Base-by-base conservation (phyloP, 2,113 vertebrate genomes). In the Tringa solitaria region DNA sequence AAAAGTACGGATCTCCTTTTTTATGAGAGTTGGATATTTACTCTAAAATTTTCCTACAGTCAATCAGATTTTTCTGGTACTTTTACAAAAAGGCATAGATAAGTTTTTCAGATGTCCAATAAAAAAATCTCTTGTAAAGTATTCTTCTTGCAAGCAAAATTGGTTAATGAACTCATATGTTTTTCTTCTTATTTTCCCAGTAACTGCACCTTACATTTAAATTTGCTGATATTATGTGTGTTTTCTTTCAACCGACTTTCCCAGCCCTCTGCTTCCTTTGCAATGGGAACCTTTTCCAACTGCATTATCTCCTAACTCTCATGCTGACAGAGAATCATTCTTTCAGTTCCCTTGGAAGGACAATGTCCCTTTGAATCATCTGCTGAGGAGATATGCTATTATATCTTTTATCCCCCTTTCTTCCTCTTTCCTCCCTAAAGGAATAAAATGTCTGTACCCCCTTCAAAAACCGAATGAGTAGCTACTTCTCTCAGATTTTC, bases 291-390 rank as follows among this genome's bases (percentile, higher is more conserved):
- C 39, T 16, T 92, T 84, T 94, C 87, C 56, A 90, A 81, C 37
- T 74, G 59, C 60, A 74, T 94, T 94, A 95, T 96, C 90, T 96
- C 68, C 80, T 75, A 76, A 78, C 24, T 82, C 85, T 63, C 89
- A 91, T 91, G 63, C 51, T 97, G 94, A 97, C 43, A 94, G 85
- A 57, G n/a, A 92, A 95, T 97, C 70, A 95, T 93, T 95, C 84
- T 85, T 96, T 84, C 90, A 87, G 57, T 94, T 96, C 77, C 79
- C 89, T 92, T 33, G 32, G 90, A 97, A 96, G 78, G 69, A 77
- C 7, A 39, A 75, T 57, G 64, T 86, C 48, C 20, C 11, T 87
- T 92, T 84, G 67, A 94, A 87, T 65, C 67, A 84, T 93, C 81
- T 89, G 76, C 93, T 43, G 89, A 97, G 84, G 97, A 94, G 86